These are phyloP conservation scores for Hypomecis atomaria DNA, from an alignment of 2,888 invertebrate species.

Conservation along the genomic window DNA sequence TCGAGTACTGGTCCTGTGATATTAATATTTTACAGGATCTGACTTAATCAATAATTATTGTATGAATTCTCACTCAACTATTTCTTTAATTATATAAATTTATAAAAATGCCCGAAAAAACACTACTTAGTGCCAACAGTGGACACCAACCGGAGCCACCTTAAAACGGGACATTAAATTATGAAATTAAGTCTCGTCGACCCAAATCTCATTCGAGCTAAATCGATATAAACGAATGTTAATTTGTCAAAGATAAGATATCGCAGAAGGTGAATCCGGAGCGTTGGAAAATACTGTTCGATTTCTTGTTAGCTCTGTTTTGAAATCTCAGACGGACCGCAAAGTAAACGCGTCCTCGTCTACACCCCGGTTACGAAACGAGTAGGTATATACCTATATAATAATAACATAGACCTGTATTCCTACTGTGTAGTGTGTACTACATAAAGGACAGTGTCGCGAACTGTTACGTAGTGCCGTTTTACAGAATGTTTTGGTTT, in stretches of 20 bases:
- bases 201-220: conserved; percentile 32
- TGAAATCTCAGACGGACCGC: conserved; percentile 53
- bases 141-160: too few species aligned
- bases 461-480: conserved; percentile 23
- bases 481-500: conserved; percentile 20
- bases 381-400: conserved; percentile 30
- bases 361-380: conserved; percentile 53
- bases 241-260: conserved; percentile 41
- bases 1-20: too few species aligned
- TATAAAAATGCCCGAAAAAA: too few species aligned
- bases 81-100: too few species aligned
- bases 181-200: conserved; percentile 25
- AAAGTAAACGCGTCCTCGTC: conserved; percentile 54
- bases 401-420: conserved; percentile 48
- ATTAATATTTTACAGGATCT: too few species aligned
- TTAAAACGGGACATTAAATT: conserved; percentile 10
- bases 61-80: too few species aligned
- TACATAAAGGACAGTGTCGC: conserved; percentile 33
- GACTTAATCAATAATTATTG: too few species aligned
- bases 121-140: too few species aligned
- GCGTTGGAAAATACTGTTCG: conserved; percentile 46
- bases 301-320: conserved; percentile 49
- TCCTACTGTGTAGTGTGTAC: conserved; percentile 41
- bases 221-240: conserved; percentile 36
- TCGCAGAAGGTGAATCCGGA: conserved; percentile 23